Evolutionary conservation across 35 echinoderm and acorn worm species (phyloP), one percentile per base, ranked within the genome.

Genomic region (Patiria miniata): DNA sequence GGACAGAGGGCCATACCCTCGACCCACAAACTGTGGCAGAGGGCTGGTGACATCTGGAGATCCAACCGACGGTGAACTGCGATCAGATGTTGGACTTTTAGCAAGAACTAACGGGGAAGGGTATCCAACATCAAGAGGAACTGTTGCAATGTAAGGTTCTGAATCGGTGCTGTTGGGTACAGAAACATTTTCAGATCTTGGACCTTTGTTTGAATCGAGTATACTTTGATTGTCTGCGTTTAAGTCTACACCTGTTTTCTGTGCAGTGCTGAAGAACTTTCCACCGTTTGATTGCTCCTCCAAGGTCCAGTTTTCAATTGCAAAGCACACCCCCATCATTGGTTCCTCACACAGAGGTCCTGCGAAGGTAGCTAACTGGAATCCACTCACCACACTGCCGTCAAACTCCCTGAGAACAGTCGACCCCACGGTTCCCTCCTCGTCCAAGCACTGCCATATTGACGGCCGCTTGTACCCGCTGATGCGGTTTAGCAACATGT

Each of bases 281-380:
- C 26, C 78, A 81, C 37, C n/a, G 39, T 81, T 81, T 47, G 39
- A 39, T 3, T 58, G 52, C 15, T 23, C 82, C 7, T 92, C 89
- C 18, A 95, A 69, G 7, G 88, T 82, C 96, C 96, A 99, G 29
- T 85, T 88, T 44, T 94, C 93, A 8, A 99, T 77, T 1, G 77
- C 18, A 52, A 94, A 90, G 37, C 96, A 94, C 21, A 99, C 92
- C 12, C 96, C 96, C 92, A 95, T 99, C 96, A 99, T 99, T 5
- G 96, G 96, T 90, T 99, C 96, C 32, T 94, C 96, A 57, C 92
- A 99, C 51, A 95, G 86, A 30, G 96, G 96, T 1, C 96, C 96
- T 33, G 89, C 86, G 5, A 99, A 87, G 5, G 96, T 94, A 5
- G 93, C 96, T 55, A 99, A 51, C 81, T 99, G 96, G 88, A 99